Base-by-base conservation (phyloP, 2,888 invertebrate species). In the Phasia obesa region DNA sequence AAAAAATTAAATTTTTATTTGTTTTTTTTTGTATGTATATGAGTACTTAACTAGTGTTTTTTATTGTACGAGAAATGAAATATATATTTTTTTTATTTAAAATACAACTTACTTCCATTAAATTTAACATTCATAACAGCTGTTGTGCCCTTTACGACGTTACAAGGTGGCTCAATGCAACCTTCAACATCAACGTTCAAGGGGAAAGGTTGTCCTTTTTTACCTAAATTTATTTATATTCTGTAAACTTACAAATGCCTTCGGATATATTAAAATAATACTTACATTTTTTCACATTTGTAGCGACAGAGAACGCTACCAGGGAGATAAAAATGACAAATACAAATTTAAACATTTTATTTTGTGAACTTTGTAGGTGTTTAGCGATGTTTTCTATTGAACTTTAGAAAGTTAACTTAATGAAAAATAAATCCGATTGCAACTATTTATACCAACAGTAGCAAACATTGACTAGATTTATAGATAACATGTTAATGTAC, bases 41-140 rank as follows among this genome's bases (percentile, higher is more conserved):
- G n/a, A n/a, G n/a, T n/a, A n/a, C n/a, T n/a, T n/a, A n/a, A n/a
- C n/a, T n/a, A n/a, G n/a, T n/a, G n/a, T n/a, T n/a, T n/a, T n/a
- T n/a, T n/a, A n/a, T n/a, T n/a, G n/a, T n/a, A n/a, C n/a, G n/a
- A n/a, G n/a, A n/a, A n/a, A 44, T 4, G 4, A 42, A n/a, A n/a
- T n/a, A n/a, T n/a, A n/a, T n/a, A n/a, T n/a, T n/a, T n/a, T n/a
- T 17, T 5, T 17, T 13, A 25, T 64, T 17, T 17, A 7, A 19
- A n/a, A 51, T 7, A 21, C 5, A 21, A 86, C 87, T 86, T 84
- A 89, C 89, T 85, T 55, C 86, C 85, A 2, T 81, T 85, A 69
- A 91, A 91, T 6, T 90, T 89, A 0, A 91, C 87, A 76, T 90
- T 84, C 77, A 91, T 90, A 0, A 85, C 9, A 9, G 87, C 88